phyloP scores from a whole-genome alignment of 2,888 invertebrate species.

The Baccha elongata region DNA sequence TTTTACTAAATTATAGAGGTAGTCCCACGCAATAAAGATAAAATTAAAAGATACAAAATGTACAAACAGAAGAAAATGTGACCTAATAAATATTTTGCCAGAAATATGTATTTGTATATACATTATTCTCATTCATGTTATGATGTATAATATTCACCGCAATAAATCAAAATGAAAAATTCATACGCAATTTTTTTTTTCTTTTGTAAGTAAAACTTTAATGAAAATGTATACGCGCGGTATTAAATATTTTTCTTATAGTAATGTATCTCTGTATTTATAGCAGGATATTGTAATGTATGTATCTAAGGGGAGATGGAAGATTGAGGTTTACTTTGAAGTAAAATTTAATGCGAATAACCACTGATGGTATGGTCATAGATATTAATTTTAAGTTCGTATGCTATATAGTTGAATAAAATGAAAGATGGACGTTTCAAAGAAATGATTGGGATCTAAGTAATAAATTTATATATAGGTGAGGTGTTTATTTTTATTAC shows the following conservation, averaged over 20 bases:
- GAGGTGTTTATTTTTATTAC: not conserved
- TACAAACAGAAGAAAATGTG: conserved; percentile 8
- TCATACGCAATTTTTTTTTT: conserved; percentile 41
- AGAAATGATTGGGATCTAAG: conserved; percentile 6
- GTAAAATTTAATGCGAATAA: conserved; percentile 22
- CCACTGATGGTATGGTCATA: conserved; percentile 15
- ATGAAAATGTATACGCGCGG: conserved; percentile 33
- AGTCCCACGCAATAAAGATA: conserved; percentile 51
- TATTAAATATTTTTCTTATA: conserved; percentile 4
- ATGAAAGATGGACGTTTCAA: not conserved
- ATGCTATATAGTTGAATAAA: conserved; percentile 36
- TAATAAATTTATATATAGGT: conserved; percentile 2
- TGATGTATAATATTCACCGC: conserved; percentile 32
- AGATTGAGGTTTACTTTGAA: conserved; percentile 32
- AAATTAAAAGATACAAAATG: conserved; percentile 49
- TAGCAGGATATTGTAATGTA: not conserved
- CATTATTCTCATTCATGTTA: conserved; percentile 18
- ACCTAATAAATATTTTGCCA: conserved; percentile 19
- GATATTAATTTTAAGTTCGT: conserved; percentile 44
- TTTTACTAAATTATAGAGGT: conserved; percentile 3
- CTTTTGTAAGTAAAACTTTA: conserved; percentile 42
- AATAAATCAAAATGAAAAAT: conserved; percentile 63
- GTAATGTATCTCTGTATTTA: conserved; percentile 6
- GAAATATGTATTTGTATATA: conserved; percentile 3
- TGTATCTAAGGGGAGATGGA: not conserved